Conservation (phyloP, 2,113 vertebrate species). For the Ardeotis arabs region DNA sequence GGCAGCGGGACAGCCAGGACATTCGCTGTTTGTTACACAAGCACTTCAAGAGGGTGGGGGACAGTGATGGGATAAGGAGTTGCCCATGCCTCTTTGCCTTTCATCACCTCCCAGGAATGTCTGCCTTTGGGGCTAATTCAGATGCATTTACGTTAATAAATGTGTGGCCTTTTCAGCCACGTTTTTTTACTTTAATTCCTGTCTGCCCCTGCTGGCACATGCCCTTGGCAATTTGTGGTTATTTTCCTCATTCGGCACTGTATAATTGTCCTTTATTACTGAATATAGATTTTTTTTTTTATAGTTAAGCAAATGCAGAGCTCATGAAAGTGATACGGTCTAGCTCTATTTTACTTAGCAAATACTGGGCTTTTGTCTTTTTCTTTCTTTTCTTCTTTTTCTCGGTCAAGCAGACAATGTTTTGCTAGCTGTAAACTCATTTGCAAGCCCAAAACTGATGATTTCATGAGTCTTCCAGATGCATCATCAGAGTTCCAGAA, state of each 20-base stretch:
- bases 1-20: background rate
- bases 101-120: conserved; percentile 15
- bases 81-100: background rate
- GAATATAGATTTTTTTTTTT: background rate
- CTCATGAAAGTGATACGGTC: background rate
- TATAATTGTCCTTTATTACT: background rate
- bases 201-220: background rate
- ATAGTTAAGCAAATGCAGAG: background rate
- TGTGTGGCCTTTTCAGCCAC: background rate
- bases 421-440: background rate
- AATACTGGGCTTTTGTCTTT: background rate
- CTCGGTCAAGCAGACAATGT: background rate
- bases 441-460: background rate
- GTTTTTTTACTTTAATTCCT: conserved; percentile 17
- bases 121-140: background rate
- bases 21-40: background rate
- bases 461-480: background rate
- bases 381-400: background rate
- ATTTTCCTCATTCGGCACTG: background rate
- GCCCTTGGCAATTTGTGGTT: background rate
- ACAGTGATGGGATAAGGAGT: background rate
- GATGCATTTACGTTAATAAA: conserved; percentile 19
- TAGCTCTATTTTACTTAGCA: background rate
- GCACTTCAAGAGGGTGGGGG: background rate
- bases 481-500: background rate